phyloP scores from a whole-genome alignment of 1,140 invertebrate species.

The Drosophila mayri region DNA sequence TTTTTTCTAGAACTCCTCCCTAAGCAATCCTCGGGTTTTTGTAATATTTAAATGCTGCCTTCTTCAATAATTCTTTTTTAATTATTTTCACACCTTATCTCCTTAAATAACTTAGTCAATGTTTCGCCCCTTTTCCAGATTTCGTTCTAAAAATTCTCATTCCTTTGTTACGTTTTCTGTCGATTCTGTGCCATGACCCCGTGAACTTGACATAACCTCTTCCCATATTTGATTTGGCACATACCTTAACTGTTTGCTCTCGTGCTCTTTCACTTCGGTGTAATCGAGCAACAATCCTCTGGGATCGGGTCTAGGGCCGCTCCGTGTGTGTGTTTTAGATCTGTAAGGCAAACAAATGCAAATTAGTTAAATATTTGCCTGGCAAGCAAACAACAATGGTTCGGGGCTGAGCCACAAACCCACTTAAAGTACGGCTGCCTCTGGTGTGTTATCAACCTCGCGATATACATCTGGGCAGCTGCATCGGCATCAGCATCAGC shows the following conservation, averaged over 20 bases:
- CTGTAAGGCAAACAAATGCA: conserved; percentile 75
- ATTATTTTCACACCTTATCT: neutral
- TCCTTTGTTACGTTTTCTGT: conserved; percentile 7
- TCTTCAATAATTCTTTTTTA: neutral
- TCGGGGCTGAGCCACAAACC: conserved; percentile 69
- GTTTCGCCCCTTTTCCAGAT: neutral
- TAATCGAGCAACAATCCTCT: conserved; percentile 30
- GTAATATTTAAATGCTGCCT: neutral
- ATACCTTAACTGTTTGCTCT: conserved; percentile 69
- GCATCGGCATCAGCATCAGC: conserved; percentile 37
- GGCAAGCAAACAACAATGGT: conserved; percentile 41
- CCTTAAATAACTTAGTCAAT: neutral
- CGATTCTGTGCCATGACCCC: conserved; percentile 7
- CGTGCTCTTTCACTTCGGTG: conserved; percentile 33
- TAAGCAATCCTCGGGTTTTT: neutral
- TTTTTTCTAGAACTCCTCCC: neutral
- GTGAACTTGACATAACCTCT: conserved; percentile 55
- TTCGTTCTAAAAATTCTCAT: conserved; percentile 10
- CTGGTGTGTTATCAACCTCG: conserved; percentile 36
- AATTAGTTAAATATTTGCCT: conserved; percentile 76
- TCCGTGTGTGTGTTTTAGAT: conserved; percentile 40
- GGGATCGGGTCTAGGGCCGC: conserved; percentile 16
- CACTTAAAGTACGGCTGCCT: conserved; percentile 61
- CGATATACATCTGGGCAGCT: conserved; percentile 59
- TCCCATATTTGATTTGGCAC: conserved; percentile 52